Percentiles rank a stretch among this genome's conserved stretches.
These are phyloP conservation scores for Umimayanthus chanpuru DNA, from an alignment of 92 coral and sea anemone genomes.

Conservation along the genomic window DNA sequence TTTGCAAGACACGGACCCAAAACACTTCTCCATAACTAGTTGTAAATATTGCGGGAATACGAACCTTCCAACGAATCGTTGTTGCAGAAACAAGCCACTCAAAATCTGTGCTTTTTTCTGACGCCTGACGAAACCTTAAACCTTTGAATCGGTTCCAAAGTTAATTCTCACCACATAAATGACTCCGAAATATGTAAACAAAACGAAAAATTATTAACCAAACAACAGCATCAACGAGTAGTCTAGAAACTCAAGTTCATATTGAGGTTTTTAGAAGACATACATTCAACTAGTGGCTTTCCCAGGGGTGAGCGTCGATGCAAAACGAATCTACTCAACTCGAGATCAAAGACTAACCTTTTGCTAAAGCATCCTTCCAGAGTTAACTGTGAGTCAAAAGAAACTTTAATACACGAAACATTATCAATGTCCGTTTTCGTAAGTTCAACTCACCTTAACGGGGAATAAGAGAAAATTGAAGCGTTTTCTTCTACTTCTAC, in stretches of 20 bases:
- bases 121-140: conserved; percentile 1
- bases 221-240: background rate
- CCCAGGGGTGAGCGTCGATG: conserved; percentile 42
- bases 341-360: background rate
- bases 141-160: conserved; percentile 15
- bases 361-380: background rate
- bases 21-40: background rate
- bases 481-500: conserved; percentile 42
- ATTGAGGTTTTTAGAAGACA: conserved; percentile 3
- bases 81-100: conserved; percentile 7
- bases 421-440: background rate
- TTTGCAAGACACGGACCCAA: conserved; percentile 32
- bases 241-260: background rate
- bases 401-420: background rate
- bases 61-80: background rate
- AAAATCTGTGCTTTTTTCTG: background rate
- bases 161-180: background rate
- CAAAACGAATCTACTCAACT: conserved; percentile 24
- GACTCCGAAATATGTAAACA: conserved; percentile 23
- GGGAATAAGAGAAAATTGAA: conserved; percentile 13
- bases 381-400: background rate
- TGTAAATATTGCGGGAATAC: background rate
- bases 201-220: background rate
- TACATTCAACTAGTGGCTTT: conserved; percentile 8
- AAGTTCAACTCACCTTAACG: conserved; percentile 35